Evolutionary conservation across 2,113 vertebrate genomes (phyloP).

Genomic region (Seriola quinqueradiata): DNA sequence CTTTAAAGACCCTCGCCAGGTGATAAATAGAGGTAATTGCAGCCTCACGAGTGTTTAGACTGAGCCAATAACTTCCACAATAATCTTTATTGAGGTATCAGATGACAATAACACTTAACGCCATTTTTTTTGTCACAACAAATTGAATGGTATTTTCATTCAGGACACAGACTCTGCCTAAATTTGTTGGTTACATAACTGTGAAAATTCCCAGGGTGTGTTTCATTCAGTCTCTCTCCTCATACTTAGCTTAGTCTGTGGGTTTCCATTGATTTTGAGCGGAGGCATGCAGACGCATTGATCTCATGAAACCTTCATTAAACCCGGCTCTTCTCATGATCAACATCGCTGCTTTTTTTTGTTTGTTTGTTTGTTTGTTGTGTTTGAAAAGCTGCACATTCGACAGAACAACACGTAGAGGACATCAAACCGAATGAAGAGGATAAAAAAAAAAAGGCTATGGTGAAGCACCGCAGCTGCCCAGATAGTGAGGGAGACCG

Average conservation of each 20-base stretch:
- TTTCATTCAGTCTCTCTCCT: constrained; percentile 28
- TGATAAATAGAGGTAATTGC: background rate
- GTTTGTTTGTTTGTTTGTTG: background rate
- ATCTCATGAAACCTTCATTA: constrained; percentile 9
- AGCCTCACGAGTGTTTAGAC: background rate
- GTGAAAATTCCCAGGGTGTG: constrained; percentile 3
- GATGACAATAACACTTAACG: background rate
- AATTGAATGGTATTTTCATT: background rate
- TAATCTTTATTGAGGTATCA: background rate
- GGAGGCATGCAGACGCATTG: background rate
- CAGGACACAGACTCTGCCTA: background rate
- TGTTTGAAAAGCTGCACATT: constrained; percentile 42
- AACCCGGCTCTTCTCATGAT: background rate
- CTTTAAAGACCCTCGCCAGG: background rate
- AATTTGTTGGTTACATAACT: background rate
- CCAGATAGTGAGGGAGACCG: constrained; percentile 72
- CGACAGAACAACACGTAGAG: constrained; percentile 54
- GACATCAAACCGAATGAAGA: constrained; percentile 63
- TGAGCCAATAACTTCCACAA: background rate
- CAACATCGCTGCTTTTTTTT: constrained; percentile 1
- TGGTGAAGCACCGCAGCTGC: constrained; percentile 57
- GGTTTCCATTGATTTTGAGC: constrained; percentile 30
- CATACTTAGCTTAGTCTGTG: background rate
- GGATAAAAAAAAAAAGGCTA: constrained; percentile 51
- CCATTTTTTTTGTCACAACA: background rate